Evolutionary conservation across 2,113 vertebrate species (phyloP).

Genomic region (Neodon shergylaensis): DNA sequence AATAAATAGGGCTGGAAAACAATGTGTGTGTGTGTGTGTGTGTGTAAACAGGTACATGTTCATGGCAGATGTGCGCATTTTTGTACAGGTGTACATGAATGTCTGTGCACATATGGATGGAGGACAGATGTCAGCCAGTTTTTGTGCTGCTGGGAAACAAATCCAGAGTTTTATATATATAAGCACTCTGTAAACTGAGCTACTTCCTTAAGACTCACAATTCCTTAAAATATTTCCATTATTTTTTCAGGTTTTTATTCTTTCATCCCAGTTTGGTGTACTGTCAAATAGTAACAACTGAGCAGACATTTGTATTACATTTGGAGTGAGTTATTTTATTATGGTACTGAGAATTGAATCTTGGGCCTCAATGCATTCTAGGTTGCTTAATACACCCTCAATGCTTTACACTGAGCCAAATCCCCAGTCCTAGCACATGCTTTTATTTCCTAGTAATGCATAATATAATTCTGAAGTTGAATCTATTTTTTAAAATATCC

Average conservation of each 20-base stretch:
- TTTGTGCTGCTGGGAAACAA: background rate
- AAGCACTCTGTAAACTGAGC: background rate
- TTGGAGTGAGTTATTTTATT: background rate
- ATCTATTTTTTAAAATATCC: background rate
- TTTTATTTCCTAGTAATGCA: background rate
- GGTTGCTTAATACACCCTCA: background rate
- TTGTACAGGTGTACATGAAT: too few species aligned
- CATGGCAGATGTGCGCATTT: background rate
- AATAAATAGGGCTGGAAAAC: constrained; percentile 1
- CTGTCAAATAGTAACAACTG: background rate
- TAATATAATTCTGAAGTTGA: background rate
- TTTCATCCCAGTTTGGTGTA: background rate
- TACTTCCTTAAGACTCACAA: background rate
- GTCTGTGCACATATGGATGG: background rate
- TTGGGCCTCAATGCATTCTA: background rate
- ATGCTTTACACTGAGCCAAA: background rate
- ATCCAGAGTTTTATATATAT: background rate
- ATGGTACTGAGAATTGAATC: background rate
- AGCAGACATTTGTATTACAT: background rate
- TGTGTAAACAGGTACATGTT: background rate
- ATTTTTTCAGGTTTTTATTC: background rate
- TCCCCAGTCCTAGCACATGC: background rate
- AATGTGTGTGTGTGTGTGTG: background rate
- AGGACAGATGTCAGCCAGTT: background rate
- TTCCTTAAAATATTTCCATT: background rate